A percentile compares a stretch with the other conserved stretches of the same genome.
These are phyloP conservation scores for Sebastes vulpes DNA, from an alignment of 2,797 vertebrate species.

Conservation along the genomic window DNA sequence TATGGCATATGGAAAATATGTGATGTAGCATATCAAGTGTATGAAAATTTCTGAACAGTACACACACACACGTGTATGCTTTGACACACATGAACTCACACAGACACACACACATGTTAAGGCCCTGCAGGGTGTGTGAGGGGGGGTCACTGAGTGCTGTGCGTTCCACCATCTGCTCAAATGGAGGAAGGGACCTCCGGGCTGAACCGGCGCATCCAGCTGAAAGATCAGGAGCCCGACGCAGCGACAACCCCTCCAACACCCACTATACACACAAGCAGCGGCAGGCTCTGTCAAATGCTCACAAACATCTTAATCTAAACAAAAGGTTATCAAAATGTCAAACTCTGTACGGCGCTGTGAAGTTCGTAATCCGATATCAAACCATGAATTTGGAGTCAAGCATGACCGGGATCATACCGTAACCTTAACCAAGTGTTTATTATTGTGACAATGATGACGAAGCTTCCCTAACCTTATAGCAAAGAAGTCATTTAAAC, in stretches of 20 bases:
- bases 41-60: slow-evolving; percentile 25
- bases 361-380: neutral
- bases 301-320: neutral
- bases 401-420: neutral
- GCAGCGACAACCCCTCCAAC: slow-evolving; percentile 19
- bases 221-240: slow-evolving; percentile 59
- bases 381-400: neutral
- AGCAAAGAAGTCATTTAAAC: neutral
- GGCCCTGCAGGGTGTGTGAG: slow-evolving; percentile 54
- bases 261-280: slow-evolving; percentile 9
- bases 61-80: neutral
- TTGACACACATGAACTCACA: slow-evolving; percentile 32
- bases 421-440: neutral
- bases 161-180: slow-evolving; percentile 87
- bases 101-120: slow-evolving; percentile 52
- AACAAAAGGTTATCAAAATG: neutral
- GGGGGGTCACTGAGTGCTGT: slow-evolving; percentile 49
- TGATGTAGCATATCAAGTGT: slow-evolving; percentile 70
- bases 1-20: slow-evolving; percentile 68
- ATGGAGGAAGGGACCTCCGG: slow-evolving; percentile 62
- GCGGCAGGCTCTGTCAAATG: neutral
- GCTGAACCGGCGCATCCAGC: slow-evolving; percentile 64
- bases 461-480: neutral
- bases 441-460: neutral
- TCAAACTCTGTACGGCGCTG: neutral